Base-by-base conservation (phyloP, 2,797 vertebrate genomes). In the Falco naumanni region DNA sequence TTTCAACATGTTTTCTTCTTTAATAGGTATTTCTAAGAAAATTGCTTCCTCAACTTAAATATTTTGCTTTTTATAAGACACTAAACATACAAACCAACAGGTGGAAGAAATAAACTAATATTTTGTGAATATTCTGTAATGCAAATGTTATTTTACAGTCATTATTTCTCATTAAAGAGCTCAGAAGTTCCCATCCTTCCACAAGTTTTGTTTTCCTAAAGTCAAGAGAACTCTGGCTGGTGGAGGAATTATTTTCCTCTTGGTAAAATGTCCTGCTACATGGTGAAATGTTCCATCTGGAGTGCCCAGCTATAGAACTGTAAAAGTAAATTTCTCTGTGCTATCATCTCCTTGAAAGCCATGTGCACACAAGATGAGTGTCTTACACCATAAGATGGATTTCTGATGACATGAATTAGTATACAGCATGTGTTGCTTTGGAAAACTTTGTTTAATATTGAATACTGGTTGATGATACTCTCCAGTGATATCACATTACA, bases 381-480 rank as follows among this genome's bases (percentile, higher is more conserved):
- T 89, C 31, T 61, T 93, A 59, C 53, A 61, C 57, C 69, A 22
- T 94, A 90, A 84, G 92, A 95, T 71, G 78, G 47, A 95, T 95
- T 86, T 83, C 79, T 37, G 85, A 89, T 87, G 64, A 94, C 57
- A 95, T 95, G 94, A 89, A 66, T 84, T 95, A 90, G 84, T 84
- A 90, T 79, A 94, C 43, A 90, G 72, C 95, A 92, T 94, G 89
- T 77, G 87, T 94, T 90, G 78, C 80, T 90, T 89, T 95, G 94
- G 86, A 97, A 97, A 96, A 95, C 80, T 93, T 97, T 94, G 93
- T 96, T 95, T 95, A 61, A 75, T 79, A 93, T 91, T 94, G 72
- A 95, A 53, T 89, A 94, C 60, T 95, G 66, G 39, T 95, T 94
- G 84, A 82, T 93, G 92, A 92, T 88, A 91, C 51, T 77, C 57